Percentiles rank a stretch among this genome's conserved stretches.
Conservation (phyloP, 2,113 vertebrate species). For the Leptobrachium leishanense region DNA sequence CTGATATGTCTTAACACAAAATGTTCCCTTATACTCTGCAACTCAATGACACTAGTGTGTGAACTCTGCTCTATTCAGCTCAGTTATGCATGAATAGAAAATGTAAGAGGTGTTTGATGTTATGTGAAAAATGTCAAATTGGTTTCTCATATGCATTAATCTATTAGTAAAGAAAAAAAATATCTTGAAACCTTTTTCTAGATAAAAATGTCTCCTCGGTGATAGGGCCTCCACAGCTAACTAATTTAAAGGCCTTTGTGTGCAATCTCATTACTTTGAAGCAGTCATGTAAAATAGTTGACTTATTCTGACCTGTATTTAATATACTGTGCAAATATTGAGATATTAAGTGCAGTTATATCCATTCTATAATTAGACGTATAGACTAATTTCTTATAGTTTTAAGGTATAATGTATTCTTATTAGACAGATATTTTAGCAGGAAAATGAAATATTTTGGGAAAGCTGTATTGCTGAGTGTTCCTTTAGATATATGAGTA, state of each 20-base stretch:
- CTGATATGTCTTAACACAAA: conserved; percentile 59
- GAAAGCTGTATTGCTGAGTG: no score
- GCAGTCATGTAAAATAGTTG: conserved; percentile 52
- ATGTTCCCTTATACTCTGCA: conserved; percentile 66
- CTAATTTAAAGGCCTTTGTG: conserved; percentile 61
- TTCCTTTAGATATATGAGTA: no score
- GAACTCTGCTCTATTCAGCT: conserved; percentile 68
- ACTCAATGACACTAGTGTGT: conserved; percentile 67
- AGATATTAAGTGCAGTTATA: neutral
- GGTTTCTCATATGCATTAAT: conserved; percentile 71
- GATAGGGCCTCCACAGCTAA: conserved; percentile 63
- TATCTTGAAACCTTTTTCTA: conserved; percentile 67
- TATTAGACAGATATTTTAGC: no score
- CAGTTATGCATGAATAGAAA: conserved; percentile 75
- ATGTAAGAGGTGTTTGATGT: conserved; percentile 62
- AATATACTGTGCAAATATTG: conserved; percentile 24
- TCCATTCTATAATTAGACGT: conserved; percentile 14
- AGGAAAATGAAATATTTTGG: no score
- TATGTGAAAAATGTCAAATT: conserved; percentile 70
- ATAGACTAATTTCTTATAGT: no score
- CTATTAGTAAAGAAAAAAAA: conserved; percentile 75
- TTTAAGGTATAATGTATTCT: no score
- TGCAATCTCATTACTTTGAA: conserved; percentile 62
- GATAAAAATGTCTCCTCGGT: conserved; percentile 64
- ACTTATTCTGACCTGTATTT: conserved; percentile 42